Evolutionary conservation across 2,888 invertebrate species (phyloP).

Genomic region (Drosophila quasianomalipes): DNA sequence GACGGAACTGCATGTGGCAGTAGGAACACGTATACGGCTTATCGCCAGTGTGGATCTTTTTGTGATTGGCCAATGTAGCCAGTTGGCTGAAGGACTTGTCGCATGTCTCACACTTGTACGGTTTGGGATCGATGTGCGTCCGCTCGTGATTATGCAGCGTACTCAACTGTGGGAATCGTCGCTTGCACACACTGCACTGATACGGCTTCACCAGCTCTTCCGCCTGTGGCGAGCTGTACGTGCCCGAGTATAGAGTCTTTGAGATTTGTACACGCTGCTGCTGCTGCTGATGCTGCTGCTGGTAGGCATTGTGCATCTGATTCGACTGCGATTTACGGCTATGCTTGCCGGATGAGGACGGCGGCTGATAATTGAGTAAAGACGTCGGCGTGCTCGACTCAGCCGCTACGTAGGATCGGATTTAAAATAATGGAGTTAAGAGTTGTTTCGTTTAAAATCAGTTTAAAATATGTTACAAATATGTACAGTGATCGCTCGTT

Average conservation of each 20-base stretch:
- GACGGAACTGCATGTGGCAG: slow-evolving; percentile 84
- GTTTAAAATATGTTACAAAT: not conserved
- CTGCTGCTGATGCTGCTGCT: slow-evolving; percentile 72
- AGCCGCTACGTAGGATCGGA: slow-evolving; percentile 48
- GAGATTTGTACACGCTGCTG: slow-evolving; percentile 82
- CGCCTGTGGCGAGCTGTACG: slow-evolving; percentile 83
- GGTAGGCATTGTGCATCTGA: slow-evolving; percentile 77
- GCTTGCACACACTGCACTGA: slow-evolving; percentile 82
- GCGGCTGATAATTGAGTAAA: slow-evolving; percentile 81
- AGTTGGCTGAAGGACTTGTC: slow-evolving; percentile 83
- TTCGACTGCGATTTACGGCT: slow-evolving; percentile 68
- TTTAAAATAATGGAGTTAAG: slow-evolving; percentile 27
- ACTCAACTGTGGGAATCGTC: slow-evolving; percentile 82
- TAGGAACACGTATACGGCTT: slow-evolving; percentile 83
- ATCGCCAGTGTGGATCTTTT: slow-evolving; percentile 83
- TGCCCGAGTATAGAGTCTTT: slow-evolving; percentile 83
- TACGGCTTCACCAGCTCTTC: slow-evolving; percentile 83
- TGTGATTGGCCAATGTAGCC: slow-evolving; percentile 83
- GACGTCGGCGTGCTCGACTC: slow-evolving; percentile 82
- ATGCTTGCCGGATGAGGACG: slow-evolving; percentile 58
- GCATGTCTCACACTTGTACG: slow-evolving; percentile 83
- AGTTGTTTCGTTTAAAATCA: slow-evolving; percentile 4
- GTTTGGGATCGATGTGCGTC: slow-evolving; percentile 83
- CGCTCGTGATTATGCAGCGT: slow-evolving; percentile 83
- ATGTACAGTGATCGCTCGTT: slow-evolving; percentile 2